phyloP scores from a whole-genome alignment of 2,888 invertebrate species.

The Sisyra nigra region DNA sequence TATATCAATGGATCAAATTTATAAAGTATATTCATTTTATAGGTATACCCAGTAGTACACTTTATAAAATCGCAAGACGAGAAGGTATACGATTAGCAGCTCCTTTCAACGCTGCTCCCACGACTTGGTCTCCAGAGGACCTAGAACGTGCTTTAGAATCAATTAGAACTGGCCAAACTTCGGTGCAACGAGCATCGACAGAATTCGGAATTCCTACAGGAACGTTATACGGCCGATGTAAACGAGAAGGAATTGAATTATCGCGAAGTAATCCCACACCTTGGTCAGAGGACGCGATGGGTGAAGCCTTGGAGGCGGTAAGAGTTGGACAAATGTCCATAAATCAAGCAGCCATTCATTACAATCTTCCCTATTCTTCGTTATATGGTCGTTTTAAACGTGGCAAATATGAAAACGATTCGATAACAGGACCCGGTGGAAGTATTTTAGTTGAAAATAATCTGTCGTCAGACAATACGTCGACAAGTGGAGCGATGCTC shows the following conservation, averaged over 20 bases:
- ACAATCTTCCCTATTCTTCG: slow-evolving; percentile 79
- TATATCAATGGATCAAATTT: too few relatives aligned
- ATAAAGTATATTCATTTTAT: too few relatives aligned
- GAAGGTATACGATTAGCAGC: slow-evolving; percentile 80
- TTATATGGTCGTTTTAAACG: slow-evolving; percentile 78
- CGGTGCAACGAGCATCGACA: slow-evolving; percentile 73
- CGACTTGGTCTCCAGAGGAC: slow-evolving; percentile 74
- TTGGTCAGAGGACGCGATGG: slow-evolving; percentile 90
- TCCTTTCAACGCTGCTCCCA: slow-evolving; percentile 82
- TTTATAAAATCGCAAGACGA: slow-evolving; percentile 80
- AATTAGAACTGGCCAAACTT: slow-evolving; percentile 63
- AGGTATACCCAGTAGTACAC: slow-evolving; percentile 78
- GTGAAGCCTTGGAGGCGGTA: slow-evolving; percentile 76
- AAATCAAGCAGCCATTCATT: slow-evolving; percentile 85
- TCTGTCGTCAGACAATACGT: slow-evolving; percentile 2
- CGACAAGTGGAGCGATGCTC: background rate
- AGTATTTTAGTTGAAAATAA: background rate
- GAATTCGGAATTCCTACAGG: slow-evolving; percentile 82
- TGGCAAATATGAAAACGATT: slow-evolving; percentile 59
- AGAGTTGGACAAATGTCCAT: slow-evolving; percentile 86
- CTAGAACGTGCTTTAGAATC: slow-evolving; percentile 66
- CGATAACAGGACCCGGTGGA: background rate
- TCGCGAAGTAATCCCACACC: slow-evolving; percentile 82
- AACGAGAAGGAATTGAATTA: slow-evolving; percentile 76
- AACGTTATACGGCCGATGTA: slow-evolving; percentile 76